Evolutionary conservation across 2,113 vertebrate genomes (phyloP), one percentile per base, ranked within the genome.

Genomic region (Tachycineta bicolor): DNA sequence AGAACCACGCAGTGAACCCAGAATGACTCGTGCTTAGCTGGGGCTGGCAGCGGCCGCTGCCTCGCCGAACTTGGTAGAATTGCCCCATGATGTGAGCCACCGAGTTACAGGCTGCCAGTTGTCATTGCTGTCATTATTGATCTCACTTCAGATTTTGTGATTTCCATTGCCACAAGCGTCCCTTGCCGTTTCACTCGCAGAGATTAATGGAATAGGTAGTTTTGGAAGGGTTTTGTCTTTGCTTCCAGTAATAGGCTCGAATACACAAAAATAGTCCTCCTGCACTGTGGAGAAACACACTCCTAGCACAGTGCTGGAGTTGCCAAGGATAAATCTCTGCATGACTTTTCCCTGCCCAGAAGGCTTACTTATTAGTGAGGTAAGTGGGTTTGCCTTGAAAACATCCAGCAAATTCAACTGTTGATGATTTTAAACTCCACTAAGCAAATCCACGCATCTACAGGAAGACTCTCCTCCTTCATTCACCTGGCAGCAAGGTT

Each of bases 381-480:
- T 55, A 65, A 49, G 52, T 67, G 41, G 33, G 73, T 95, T 92
- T 88, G 52, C 41, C 80, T 85, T 92, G 82, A 62, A 89, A 96
- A 41, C 39, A 64, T 60, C 21, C 29, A 87, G 28, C 14, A 91
- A 53, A 89, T 93, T 47, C 62, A 81, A 28, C 67, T 53, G 26
- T 59, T 55, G 64, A 11, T 69, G 22, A 19, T 85, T 94, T 89
- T 43, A 85, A 93, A 83, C 55, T 77, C 31, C 17, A 6, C 0
- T 0, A 74, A 93, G 60, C 44, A 81, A 92, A 82, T 39, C 59
- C 59, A 5, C 23, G 33, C 37, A 22, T 41, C 44, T 87, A 2
- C 46, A 50, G 24, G 70, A 85, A n/a, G 43, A 31, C 21, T 88
- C 7, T 21, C 4, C 53, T 83, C 6, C 39, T 90, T 70, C 63